A percentile compares a stretch with the other conserved stretches of the same genome.
These are phyloP conservation scores for Cliona cf. orientalis DNA, from an alignment of 37 sponge, comb jelly and placozoan genomes.

Conservation along the genomic window DNA sequence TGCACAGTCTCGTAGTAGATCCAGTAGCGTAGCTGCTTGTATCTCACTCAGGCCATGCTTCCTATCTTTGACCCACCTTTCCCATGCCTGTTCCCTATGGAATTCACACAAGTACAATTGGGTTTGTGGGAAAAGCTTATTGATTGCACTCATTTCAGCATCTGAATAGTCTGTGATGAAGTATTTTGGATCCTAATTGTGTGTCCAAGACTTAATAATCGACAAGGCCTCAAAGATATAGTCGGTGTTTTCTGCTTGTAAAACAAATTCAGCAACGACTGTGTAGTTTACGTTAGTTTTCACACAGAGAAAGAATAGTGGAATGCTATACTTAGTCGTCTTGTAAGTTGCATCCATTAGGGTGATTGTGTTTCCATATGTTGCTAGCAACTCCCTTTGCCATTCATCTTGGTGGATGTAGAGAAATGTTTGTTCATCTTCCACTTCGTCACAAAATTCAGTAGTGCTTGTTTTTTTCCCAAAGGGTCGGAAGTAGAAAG, in stretches of 20 bases:
- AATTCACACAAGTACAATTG: constrained; percentile 49
- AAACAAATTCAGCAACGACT: constrained; percentile 48
- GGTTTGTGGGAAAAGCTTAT: constrained; percentile 2
- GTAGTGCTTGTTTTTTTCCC: neutral
- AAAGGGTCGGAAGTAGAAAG: constrained; percentile 19
- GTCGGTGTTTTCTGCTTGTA: constrained; percentile 4
- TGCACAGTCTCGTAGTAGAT: neutral
- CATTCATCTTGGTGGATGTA: constrained; percentile 48
- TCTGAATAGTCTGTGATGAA: constrained; percentile 65
- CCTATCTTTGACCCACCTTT: constrained; percentile 53
- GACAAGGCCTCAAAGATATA: constrained; percentile 12
- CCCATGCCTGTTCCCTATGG: constrained; percentile 46
- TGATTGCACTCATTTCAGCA: constrained; percentile 30
- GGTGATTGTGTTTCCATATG: constrained; percentile 40
- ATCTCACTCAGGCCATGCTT: neutral
- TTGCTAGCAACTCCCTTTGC: constrained; percentile 45
- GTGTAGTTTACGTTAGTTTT: constrained; percentile 44
- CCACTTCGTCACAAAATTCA: neutral
- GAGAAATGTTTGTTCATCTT: constrained; percentile 17
- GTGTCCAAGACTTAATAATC: constrained; percentile 46
- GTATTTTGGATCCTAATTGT: constrained; percentile 35
- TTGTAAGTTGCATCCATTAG: constrained; percentile 57
- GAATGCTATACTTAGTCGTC: constrained; percentile 48
- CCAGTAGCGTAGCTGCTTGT: neutral
- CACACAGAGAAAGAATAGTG: constrained; percentile 56